Base-by-base conservation (phyloP, 1,140 invertebrate genomes). In the Drosophila santomea region DNA sequence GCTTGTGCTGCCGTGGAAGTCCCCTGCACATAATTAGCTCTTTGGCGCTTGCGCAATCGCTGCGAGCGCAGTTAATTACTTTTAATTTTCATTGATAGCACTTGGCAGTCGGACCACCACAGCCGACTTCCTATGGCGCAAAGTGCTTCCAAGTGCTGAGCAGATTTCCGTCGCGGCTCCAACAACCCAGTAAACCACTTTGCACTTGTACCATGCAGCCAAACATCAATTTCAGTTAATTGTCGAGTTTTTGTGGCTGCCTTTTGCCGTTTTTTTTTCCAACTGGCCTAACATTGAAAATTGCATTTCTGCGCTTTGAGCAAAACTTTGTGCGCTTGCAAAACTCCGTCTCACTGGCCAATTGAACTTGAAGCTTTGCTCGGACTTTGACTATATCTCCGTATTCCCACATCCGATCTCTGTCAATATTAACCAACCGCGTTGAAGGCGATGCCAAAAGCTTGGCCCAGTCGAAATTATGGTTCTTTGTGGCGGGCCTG, bases 21-120 rank as follows among this genome's bases (percentile, higher is more conserved):
- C 23, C 25, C 36, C 47, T 41, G 35, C 20, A 17, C 20, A 41
- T 66, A 79, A 80, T 84, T 83, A 80, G 72, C 60, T 71, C 39
- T 60, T 57, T 74, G 45, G 41, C 43, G 32, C 84, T 83, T 83
- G 52, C 80, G 66, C 76, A 83, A 83, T 45, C 64, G 35, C 32
- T 44, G 61, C 38, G 47, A 35, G 60, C 60, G 38, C 69, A 74
- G 75, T 79, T 76, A 84, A 83, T 80, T 83, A 80, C 64, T 79
- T 71, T 84, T 83, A 79, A 84, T 83, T 83, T 83, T 84, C 80
- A 72, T 83, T 79, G 80, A 79, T 78, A 69, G 52, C 44, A 48
- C 55, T 60, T 23, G 41, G 10, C 17, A 17, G 17, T 17, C 17
- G 17, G 17, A 17, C 17, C 17, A 17, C 17, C 17, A 17, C 17